phyloP scores from a whole-genome alignment of 2,797 vertebrate species.

The Rachycentron canadum region DNA sequence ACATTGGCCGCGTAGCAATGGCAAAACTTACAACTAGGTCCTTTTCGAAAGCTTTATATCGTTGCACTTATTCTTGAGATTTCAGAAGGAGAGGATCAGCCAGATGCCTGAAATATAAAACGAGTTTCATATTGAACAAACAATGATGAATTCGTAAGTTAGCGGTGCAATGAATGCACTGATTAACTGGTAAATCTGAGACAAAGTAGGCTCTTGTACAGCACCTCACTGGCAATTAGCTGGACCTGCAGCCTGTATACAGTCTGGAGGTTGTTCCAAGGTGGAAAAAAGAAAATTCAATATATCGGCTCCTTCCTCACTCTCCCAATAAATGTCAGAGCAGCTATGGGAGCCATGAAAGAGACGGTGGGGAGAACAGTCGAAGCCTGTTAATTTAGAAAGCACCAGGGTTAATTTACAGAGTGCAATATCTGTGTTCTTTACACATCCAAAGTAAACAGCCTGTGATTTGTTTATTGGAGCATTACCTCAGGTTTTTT shows the following conservation, averaged over 20 bases:
- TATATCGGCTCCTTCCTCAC: conserved; percentile 61
- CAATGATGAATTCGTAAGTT: background rate
- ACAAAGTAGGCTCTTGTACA: conserved; percentile 43
- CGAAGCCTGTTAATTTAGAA: conserved; percentile 64
- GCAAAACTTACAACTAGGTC: no score
- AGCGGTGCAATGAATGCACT: background rate
- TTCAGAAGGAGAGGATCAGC: background rate
- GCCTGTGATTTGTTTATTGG: conserved; percentile 60
- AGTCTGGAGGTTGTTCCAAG: conserved; percentile 59
- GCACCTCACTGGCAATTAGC: conserved; percentile 34
- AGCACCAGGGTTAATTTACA: conserved; percentile 58
- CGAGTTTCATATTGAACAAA: background rate
- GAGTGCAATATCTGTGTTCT: conserved; percentile 61
- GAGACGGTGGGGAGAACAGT: conserved; percentile 54
- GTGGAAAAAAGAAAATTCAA: conserved; percentile 59
- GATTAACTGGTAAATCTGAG: conserved; percentile 22
- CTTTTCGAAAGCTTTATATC: background rate
- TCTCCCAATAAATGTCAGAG: conserved; percentile 69
- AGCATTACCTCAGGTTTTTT: conserved; percentile 61
- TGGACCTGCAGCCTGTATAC: conserved; percentile 10
- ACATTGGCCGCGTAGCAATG: no score
- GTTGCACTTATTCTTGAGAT: background rate
- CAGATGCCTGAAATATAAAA: background rate
- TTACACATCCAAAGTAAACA: conserved; percentile 76
- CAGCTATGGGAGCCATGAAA: conserved; percentile 29